Base-by-base conservation (phyloP, 2,113 vertebrate genomes). In the Oophaga pumilio region DNA sequence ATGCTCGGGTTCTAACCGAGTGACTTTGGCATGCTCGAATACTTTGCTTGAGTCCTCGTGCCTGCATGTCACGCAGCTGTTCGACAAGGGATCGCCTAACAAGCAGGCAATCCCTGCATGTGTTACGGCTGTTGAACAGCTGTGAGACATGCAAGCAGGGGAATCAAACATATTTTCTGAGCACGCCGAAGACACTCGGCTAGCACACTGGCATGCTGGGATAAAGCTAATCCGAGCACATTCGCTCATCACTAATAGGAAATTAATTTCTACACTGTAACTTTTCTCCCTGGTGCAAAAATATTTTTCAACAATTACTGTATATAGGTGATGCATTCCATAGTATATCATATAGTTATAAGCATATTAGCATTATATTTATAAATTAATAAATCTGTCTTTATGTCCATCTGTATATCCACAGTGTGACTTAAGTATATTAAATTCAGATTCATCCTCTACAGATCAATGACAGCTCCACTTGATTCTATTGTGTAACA, bases 391-490 rank as follows among this genome's bases (percentile, higher is more conserved):
- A 80, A 80, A 80, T 28, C 24, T 57, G 49, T 43, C 43, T 43
- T 11, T 17, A 22, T 33, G 18, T 50, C n/a, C 7, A 68, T 24
- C 82, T 73, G 11, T 59, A 33, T 20, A 71, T 59, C 26, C 68
- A 73, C 20, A 49, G 18, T 50, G 13, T 49, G 14, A 74, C 43
- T 73, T 73, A 52, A 17, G 24, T 26, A 56, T 84, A 71, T 43
- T 8, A 79, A 59, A 28, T 12, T 26, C 12, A 18, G 24, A 73
- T 20, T 33, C 59, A 14, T n/a, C 9, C 33, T 74, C 52, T n/a
- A 20, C 49, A 14, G 43, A 66, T 71, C 64, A 80, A 62, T 81
- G 76, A 80, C 60, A 80, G 62, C 20, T 86, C 60, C 64, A 87
- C 50, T 57, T 59, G 18, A 80, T 87, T 33, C 79, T 13, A 86